phyloP scores from a whole-genome alignment of 2,888 invertebrate species.

The Amphimallon solstitiale region DNA sequence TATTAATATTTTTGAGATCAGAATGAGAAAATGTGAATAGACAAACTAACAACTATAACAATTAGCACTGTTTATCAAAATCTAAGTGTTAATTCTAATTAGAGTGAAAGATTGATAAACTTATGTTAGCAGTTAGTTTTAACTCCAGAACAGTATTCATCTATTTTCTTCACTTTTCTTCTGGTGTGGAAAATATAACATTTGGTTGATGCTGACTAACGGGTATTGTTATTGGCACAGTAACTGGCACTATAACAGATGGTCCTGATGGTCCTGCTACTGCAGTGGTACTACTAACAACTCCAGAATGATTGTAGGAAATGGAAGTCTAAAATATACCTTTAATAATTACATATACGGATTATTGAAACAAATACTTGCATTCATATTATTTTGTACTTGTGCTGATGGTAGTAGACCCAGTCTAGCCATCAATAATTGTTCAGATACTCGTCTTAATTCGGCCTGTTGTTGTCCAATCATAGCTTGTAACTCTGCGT shows the following conservation, averaged over 20 bases:
- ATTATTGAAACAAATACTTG: neutral
- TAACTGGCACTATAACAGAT: slow-evolving; percentile 53
- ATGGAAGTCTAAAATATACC: slow-evolving; percentile 50
- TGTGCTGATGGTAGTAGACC: slow-evolving; percentile 68
- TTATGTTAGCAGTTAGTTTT: too few relatives aligned
- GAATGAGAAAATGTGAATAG: too few relatives aligned
- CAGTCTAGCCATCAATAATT: slow-evolving; percentile 82
- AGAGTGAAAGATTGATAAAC: too few relatives aligned
- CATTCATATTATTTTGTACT: slow-evolving; percentile 30
- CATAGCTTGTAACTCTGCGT: slow-evolving; percentile 85
- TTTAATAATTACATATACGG: neutral
- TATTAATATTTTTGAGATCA: too few relatives aligned
- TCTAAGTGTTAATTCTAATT: too few relatives aligned
- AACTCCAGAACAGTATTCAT: too few relatives aligned
- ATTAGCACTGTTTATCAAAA: too few relatives aligned
- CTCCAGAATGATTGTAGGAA: slow-evolving; percentile 54
- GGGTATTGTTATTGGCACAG: slow-evolving; percentile 50
- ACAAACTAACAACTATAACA: too few relatives aligned
- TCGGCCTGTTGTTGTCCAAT: slow-evolving; percentile 90
- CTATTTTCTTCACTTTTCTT: slow-evolving; percentile 30
- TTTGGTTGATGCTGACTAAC: slow-evolving; percentile 45
- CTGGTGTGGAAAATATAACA: slow-evolving; percentile 27
- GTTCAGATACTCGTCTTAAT: slow-evolving; percentile 85
- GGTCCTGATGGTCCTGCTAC: slow-evolving; percentile 49
- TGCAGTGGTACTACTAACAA: slow-evolving; percentile 60